Conservation (phyloP, 2,797 vertebrate genomes). For the Choloepus didactylus region DNA sequence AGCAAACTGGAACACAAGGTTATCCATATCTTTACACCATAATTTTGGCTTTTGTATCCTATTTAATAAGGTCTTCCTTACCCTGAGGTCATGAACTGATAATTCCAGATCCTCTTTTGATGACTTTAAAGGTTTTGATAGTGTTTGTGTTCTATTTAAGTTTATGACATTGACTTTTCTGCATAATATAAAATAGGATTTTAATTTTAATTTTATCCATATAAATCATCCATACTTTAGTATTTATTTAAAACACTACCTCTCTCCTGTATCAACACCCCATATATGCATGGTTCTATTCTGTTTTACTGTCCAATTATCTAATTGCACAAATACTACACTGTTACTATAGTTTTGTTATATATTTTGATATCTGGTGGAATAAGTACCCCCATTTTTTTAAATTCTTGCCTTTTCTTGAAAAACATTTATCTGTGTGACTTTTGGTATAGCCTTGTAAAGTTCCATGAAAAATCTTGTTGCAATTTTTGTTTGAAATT, state of each 20-base stretch:
- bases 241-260: neutral
- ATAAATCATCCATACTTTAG: neutral
- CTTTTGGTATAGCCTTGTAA: neutral
- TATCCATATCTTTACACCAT: neutral
- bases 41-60: neutral
- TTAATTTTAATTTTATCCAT: slow-evolving; percentile 40
- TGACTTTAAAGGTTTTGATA: neutral
- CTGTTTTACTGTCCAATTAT: neutral
- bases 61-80: neutral
- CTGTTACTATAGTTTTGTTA: neutral
- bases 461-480: neutral
- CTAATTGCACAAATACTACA: neutral
- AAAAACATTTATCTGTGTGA: neutral
- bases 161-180: slow-evolving; percentile 10
- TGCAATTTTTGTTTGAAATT: neutral
- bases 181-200: neutral
- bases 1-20: too few relatives aligned
- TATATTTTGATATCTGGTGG: neutral
- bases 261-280: neutral
- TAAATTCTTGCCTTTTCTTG: neutral
- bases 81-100: neutral
- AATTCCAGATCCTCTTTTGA: neutral
- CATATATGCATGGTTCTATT: neutral
- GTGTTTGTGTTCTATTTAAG: neutral
- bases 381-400: neutral